Conservation (phyloP, 1,140 invertebrate species). For the Homarus americanus region DNA sequence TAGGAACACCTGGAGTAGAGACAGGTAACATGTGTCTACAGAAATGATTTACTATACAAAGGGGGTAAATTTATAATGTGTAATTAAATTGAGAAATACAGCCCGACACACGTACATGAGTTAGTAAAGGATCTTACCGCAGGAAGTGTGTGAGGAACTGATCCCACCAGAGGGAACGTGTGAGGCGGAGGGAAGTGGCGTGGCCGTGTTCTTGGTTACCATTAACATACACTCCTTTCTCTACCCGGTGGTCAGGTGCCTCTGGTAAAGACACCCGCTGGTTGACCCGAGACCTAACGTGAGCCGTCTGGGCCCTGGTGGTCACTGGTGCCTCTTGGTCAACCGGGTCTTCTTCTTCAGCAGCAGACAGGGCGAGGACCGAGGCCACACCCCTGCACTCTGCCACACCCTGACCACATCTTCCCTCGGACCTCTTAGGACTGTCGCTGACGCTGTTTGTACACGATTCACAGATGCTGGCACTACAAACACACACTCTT, state of each 20-base stretch:
- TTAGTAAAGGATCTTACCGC: neutral
- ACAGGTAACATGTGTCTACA: too few species aligned
- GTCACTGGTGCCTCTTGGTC: neutral
- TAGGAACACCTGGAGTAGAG: too few species aligned
- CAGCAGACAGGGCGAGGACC: neutral
- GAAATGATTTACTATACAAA: too few species aligned
- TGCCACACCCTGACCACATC: neutral
- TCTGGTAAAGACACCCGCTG: neutral
- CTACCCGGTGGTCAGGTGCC: neutral
- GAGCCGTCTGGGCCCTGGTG: neutral
- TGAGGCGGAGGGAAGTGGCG: neutral
- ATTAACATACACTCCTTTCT: too few species aligned
- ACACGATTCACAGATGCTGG: neutral
- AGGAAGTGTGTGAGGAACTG: constrained; percentile 5
- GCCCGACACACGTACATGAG: too few species aligned
- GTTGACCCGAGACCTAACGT: neutral
- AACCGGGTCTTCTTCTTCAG: neutral
- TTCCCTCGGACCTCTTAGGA: neutral
- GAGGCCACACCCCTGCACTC: neutral
- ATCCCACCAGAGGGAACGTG: constrained; percentile 21
- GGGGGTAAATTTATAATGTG: too few species aligned
- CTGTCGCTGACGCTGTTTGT: neutral
- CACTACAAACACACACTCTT: neutral
- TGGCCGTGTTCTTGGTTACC: too few species aligned
- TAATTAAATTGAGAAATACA: too few species aligned